phyloP scores from a whole-genome alignment of 2,797 vertebrate species.

The Pseudotriccus pelzelni region DNA sequence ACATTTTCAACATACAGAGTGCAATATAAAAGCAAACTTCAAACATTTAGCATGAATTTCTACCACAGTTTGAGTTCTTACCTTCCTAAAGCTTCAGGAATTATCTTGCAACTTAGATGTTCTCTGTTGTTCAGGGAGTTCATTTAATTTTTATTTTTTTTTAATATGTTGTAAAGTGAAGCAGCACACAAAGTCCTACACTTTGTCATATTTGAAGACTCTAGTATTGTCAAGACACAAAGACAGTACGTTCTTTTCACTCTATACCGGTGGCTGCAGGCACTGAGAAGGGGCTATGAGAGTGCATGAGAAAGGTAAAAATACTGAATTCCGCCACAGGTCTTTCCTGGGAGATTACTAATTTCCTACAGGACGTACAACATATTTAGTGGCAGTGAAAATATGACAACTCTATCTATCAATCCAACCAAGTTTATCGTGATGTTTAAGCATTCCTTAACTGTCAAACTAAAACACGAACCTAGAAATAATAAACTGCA shows the following conservation, averaged over 20 bases:
- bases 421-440: conserved; percentile 49
- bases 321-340: not conserved
- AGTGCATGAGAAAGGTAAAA: conserved; percentile 14
- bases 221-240: not conserved
- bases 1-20: not conserved
- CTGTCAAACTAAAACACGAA: conserved; percentile 52
- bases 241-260: not conserved
- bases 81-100: not conserved
- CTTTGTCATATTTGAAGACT: not conserved
- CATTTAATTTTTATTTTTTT: not conserved
- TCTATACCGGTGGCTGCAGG: not conserved
- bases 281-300: not conserved
- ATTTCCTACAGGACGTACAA: conserved; percentile 36
- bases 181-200: not conserved
- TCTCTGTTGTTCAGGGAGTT: not conserved
- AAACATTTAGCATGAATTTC: not conserved
- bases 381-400: conserved; percentile 38
- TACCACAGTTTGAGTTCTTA: not conserved
- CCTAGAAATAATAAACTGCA: conserved; percentile 44
- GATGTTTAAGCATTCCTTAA: conserved; percentile 53
- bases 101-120: not conserved
- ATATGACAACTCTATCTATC: conserved; percentile 60
- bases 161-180: not conserved
- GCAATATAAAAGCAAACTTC: not conserved
- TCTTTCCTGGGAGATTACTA: conserved; percentile 28